Evolutionary conservation across 2,888 invertebrate genomes (phyloP).

Genomic region (Cenopis cana): DNA sequence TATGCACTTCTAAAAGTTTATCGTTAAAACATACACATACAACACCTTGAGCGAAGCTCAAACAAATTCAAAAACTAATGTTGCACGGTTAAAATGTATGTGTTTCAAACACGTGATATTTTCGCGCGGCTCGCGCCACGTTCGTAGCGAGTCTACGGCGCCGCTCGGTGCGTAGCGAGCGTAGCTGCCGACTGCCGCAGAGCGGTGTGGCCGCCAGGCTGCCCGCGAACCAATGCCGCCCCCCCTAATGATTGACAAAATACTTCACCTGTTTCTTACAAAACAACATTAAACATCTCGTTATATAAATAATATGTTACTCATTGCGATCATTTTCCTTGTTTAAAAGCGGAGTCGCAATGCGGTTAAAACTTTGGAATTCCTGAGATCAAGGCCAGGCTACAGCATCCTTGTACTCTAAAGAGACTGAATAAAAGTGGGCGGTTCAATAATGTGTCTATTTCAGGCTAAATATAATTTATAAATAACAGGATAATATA

Average conservation of each 20-base stretch:
- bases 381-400: conserved; percentile 11
- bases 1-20: neutral
- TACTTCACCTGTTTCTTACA: conserved; percentile 74
- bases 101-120: conserved; percentile 22
- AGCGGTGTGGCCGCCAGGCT: conserved; percentile 57
- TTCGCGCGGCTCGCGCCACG: conserved; percentile 28
- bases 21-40: neutral
- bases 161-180: conserved; percentile 59
- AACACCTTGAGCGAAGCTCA: conserved; percentile 1
- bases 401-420: conserved; percentile 2
- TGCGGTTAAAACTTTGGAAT: conserved; percentile 18
- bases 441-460: too few relatives aligned
- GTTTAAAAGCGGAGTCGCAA: conserved; percentile 14
- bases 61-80: neutral
- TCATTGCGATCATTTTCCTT: conserved; percentile 29
- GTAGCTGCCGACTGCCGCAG: conserved; percentile 60
- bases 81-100: conserved; percentile 12
- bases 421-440: neutral
- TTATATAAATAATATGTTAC: conserved; percentile 45
- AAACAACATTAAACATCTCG: conserved; percentile 60
- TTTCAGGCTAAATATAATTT: too few relatives aligned
- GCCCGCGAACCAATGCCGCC: conserved; percentile 56
- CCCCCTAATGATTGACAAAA: conserved; percentile 78
- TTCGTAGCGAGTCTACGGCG: conserved; percentile 50
- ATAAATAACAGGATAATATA: too few relatives aligned